Percentiles rank a stretch among this genome's conserved stretches.
These are phyloP conservation scores for Antheraea yamamai DNA, from an alignment of 2,888 invertebrate species.

Conservation along the genomic window DNA sequence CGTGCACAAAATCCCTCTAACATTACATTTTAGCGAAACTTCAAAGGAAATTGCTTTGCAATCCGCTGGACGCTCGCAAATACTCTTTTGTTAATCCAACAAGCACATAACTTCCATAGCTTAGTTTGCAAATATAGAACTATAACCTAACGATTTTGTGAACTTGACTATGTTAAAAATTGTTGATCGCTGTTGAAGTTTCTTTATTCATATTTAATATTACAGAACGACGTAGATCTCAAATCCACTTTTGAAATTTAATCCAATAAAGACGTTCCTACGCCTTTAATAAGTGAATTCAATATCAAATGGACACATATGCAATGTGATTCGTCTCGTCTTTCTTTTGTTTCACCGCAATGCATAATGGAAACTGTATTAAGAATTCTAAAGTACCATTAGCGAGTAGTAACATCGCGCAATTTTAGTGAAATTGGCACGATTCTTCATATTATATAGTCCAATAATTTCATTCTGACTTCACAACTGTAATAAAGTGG, in stretches of 20 bases:
- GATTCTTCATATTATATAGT: conserved; percentile 6
- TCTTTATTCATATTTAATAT: no score
- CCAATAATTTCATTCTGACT: background rate
- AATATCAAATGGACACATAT: background rate
- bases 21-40: background rate
- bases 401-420: background rate
- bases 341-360: background rate
- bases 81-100: conserved; percentile 9
- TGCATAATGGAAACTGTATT: background rate
- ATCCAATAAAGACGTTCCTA: background rate
- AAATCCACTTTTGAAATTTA: background rate
- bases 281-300: no score
- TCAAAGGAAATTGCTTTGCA: conserved; percentile 8
- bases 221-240: no score
- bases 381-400: conserved; percentile 11
- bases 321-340: background rate
- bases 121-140: background rate
- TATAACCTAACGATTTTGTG: background rate
- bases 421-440: conserved; percentile 14
- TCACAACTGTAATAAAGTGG: background rate
- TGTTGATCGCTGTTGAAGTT: background rate
- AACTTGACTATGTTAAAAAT: background rate
- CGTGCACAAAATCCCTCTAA: background rate
- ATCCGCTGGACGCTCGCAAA: background rate
- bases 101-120: background rate